Conservation (phyloP, 1,140 invertebrate genomes). For the Popillia japonica region DNA sequence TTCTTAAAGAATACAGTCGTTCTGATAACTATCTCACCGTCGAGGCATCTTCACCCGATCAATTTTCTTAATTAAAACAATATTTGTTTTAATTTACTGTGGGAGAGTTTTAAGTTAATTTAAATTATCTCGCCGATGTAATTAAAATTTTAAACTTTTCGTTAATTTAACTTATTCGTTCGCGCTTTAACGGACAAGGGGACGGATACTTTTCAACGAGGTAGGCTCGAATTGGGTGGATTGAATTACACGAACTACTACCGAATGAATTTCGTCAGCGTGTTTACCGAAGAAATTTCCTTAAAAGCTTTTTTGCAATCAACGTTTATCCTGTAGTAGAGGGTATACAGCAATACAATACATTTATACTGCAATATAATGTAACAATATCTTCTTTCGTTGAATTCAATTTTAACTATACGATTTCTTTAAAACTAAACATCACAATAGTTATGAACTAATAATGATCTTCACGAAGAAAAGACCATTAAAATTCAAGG, state of each 20-base stretch:
- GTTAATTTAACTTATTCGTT: conserved; percentile 24
- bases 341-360: not conserved
- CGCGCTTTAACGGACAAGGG: conserved; percentile 2
- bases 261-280: not conserved
- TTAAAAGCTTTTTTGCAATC: conserved; percentile 25
- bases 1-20: not conserved
- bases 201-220: not conserved
- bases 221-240: conserved; percentile 5
- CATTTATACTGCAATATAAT: too few relatives aligned
- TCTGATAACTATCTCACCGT: not conserved
- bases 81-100: conserved; percentile 31
- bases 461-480: not conserved
- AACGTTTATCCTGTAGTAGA: not conserved
- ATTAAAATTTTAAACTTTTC: conserved; percentile 30
- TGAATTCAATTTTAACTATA: too few relatives aligned
- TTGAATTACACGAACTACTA: conserved; percentile 13
- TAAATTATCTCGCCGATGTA: conserved; percentile 8
- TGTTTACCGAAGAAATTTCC: conserved; percentile 17
- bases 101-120: conserved; percentile 17
- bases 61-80: conserved; percentile 28
- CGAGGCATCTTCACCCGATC: not conserved
- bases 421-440: too few relatives aligned
- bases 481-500: not conserved
- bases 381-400: too few relatives aligned
- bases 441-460: too few relatives aligned